Conservation (phyloP, 37 sponge, comb jelly and placozoan species). For the Cliona cf. orientalis region DNA sequence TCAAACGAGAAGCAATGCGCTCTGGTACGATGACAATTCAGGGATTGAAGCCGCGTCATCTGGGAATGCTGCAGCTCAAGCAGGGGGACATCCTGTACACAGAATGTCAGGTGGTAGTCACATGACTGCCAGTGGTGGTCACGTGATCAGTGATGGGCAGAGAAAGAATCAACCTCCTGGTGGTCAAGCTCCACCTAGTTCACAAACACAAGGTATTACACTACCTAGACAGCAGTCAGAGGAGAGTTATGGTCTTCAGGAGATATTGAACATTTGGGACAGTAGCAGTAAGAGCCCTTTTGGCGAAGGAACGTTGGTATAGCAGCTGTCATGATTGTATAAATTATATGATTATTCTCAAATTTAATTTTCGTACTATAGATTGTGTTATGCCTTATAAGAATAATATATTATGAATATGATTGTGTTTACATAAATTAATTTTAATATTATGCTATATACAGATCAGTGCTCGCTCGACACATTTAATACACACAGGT, state of each 20-base stretch:
- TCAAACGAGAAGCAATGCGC: no score
- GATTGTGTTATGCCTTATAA: no score
- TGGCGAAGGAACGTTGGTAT: constrained; percentile 34
- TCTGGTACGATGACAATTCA: no score
- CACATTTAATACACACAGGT: background rate
- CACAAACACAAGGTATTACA: background rate
- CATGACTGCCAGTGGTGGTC: no score
- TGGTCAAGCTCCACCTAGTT: background rate
- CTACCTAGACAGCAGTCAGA: constrained; percentile 5
- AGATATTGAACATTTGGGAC: constrained; percentile 31
- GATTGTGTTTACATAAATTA: no score
- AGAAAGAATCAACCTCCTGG: no score
- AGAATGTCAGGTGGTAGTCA: no score
- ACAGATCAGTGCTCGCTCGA: background rate
- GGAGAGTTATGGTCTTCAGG: constrained; percentile 10
- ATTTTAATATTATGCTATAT: background rate
- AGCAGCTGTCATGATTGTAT: background rate
- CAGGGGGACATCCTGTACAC: no score
- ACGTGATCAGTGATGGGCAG: no score
- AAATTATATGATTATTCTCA: background rate
- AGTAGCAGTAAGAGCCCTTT: constrained; percentile 20
- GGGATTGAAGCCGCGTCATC: no score
- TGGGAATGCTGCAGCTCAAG: no score
- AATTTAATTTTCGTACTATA: background rate
- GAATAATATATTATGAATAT: no score